Conservation (phyloP, 35 echinoderm and acorn worm genomes). For the Apostichopus californicus region DNA sequence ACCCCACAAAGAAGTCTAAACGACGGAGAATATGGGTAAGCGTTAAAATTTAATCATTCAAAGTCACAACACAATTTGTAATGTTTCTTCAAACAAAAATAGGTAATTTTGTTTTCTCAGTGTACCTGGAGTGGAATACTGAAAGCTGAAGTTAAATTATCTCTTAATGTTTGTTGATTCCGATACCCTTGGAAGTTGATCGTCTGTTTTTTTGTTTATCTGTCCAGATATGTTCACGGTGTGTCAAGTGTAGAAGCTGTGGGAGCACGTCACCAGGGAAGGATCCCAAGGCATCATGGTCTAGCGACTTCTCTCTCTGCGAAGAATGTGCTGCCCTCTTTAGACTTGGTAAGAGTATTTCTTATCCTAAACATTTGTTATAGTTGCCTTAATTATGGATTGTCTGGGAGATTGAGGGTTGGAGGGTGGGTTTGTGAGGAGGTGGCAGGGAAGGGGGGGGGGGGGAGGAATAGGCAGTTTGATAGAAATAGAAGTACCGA, state of each 20-base stretch:
- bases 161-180: too few species aligned
- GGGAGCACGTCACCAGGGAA: slow-evolving; percentile 85
- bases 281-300: slow-evolving; percentile 81
- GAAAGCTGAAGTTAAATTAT: too few species aligned
- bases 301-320: slow-evolving; percentile 93
- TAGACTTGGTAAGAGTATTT: slow-evolving; percentile 39
- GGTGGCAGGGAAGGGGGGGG: too few species aligned
- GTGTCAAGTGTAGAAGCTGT: slow-evolving; percentile 95
- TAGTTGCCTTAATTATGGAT: background rate
- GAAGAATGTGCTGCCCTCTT: slow-evolving; percentile 96
- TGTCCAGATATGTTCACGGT: slow-evolving; percentile 79
- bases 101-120: too few species aligned
- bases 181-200: too few species aligned
- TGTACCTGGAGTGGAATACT: too few species aligned
- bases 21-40: slow-evolving; percentile 92
- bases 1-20: slow-evolving; percentile 95
- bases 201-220: background rate
- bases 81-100: too few species aligned
- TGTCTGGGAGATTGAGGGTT: background rate
- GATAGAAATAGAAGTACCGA: too few species aligned
- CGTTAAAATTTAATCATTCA: background rate
- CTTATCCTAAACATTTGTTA: too few species aligned
- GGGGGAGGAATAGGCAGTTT: too few species aligned
- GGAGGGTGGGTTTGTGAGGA: too few species aligned
- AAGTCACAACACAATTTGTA: too few species aligned